These are phyloP conservation scores for Pipa parva DNA, from an alignment of 2,113 vertebrate species.

Conservation along the genomic window DNA sequence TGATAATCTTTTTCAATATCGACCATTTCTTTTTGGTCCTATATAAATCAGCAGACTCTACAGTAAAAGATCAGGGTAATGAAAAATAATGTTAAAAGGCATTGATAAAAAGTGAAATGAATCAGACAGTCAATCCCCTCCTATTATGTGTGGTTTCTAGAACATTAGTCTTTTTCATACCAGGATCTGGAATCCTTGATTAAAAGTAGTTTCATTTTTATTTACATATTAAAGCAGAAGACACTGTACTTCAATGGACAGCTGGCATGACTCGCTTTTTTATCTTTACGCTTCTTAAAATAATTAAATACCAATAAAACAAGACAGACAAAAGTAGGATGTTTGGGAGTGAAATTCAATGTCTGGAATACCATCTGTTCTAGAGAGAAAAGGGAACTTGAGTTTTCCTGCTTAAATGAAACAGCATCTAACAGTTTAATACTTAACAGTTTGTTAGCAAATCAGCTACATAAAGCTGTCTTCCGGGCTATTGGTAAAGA, in stretches of 20 bases:
- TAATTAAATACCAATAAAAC: background rate
- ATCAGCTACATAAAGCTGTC: background rate
- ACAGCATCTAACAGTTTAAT: background rate
- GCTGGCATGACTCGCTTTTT: background rate
- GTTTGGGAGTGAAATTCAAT: background rate
- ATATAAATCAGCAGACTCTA: too few relatives aligned
- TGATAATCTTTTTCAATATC: too few relatives aligned
- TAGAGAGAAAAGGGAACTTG: background rate
- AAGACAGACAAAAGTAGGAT: slow-evolving; percentile 2
- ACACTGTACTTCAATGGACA: background rate
- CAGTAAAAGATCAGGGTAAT: too few relatives aligned
- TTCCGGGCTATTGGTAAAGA: too few relatives aligned
- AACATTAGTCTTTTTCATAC: background rate
- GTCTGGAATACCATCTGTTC: background rate
- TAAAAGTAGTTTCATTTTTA: background rate
- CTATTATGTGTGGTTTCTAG: background rate
- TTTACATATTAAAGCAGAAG: background rate
- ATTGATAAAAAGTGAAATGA: too few relatives aligned
- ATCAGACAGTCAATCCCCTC: too few relatives aligned
- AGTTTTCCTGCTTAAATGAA: background rate
- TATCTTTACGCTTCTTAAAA: too few relatives aligned
- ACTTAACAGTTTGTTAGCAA: slow-evolving; percentile 1
- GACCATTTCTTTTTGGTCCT: too few relatives aligned
- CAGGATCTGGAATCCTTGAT: background rate
- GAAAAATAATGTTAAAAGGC: too few relatives aligned